phyloP scores from a whole-genome alignment of 2,888 invertebrate species.

The Orgyia antiqua region DNA sequence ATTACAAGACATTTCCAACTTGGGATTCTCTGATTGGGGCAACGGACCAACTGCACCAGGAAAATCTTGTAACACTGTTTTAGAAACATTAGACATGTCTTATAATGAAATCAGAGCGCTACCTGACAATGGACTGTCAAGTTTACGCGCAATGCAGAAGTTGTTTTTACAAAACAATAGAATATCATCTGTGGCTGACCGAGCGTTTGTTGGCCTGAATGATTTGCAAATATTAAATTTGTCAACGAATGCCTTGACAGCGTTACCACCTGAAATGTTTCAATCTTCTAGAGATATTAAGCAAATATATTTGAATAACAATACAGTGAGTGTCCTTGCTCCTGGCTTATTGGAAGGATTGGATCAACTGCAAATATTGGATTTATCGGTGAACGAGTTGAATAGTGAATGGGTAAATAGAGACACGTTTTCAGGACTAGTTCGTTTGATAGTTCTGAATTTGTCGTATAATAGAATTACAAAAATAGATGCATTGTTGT shows the following conservation, averaged over 20 bases:
- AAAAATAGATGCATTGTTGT: constrained; percentile 83
- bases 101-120: constrained; percentile 84
- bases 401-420: constrained; percentile 88
- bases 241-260: constrained; percentile 87
- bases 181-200: constrained; percentile 84
- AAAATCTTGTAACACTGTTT: constrained; percentile 82
- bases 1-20: constrained; percentile 85
- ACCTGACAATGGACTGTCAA: constrained; percentile 84
- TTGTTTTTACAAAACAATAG: constrained; percentile 87
- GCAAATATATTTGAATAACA: constrained; percentile 86
- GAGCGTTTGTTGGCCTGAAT: constrained; percentile 84
- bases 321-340: constrained; percentile 85
- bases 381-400: constrained; percentile 85
- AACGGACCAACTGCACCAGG: constrained; percentile 81
- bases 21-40: constrained; percentile 86
- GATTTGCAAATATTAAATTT: constrained; percentile 85
- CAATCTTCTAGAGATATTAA: constrained; percentile 84
- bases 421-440: constrained; percentile 86
- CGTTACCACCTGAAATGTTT: constrained; percentile 88
- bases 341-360: constrained; percentile 86
- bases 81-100: constrained; percentile 85
- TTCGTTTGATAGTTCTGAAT: constrained; percentile 85
- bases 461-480: constrained; percentile 85
- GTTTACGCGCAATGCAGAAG: constrained; percentile 82
- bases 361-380: constrained; percentile 84